Conservation (phyloP, 2,888 invertebrate genomes). For the Suillia variegata region DNA sequence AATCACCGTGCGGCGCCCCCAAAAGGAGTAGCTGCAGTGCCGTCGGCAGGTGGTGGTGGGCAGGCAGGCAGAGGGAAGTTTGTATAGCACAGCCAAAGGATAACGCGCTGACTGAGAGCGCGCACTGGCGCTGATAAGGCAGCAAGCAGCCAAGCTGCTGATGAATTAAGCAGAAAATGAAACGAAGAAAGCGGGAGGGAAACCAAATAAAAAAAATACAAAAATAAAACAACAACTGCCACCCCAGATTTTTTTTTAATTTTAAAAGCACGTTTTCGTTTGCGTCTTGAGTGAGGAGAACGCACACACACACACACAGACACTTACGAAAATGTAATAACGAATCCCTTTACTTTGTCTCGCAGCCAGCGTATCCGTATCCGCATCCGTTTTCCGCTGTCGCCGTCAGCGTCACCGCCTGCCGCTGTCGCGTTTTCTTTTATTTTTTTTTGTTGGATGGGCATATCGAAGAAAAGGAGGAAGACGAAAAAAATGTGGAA, state of each 20-base stretch:
- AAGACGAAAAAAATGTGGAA: not conserved
- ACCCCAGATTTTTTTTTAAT: slow-evolving; percentile 26
- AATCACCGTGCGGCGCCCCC: not conserved
- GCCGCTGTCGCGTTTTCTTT: no score
- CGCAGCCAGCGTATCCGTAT: not conserved
- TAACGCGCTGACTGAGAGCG: not conserved
- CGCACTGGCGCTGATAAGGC: slow-evolving; percentile 1
- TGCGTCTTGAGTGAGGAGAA: slow-evolving; percentile 8
- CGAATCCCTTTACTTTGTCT: slow-evolving; percentile 5
- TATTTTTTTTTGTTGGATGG: no score
- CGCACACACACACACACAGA: no score
- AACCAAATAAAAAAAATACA: not conserved
- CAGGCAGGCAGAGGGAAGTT: no score
- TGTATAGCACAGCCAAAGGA: not conserved
- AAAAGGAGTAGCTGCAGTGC: not conserved
- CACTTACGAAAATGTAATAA: not conserved
- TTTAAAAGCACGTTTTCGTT: slow-evolving; percentile 24
- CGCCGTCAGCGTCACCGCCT: no score
- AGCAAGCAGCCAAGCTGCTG: not conserved
- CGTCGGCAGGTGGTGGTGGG: not conserved
- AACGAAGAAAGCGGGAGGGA: no score
- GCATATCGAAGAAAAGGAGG: no score
- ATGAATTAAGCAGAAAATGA: not conserved
- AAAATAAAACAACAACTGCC: not conserved
- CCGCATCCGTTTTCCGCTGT: not conserved